These are phyloP conservation scores for Oxygymnocypris stewartii DNA, from an alignment of 2,113 vertebrate genomes.

Conservation along the genomic window DNA sequence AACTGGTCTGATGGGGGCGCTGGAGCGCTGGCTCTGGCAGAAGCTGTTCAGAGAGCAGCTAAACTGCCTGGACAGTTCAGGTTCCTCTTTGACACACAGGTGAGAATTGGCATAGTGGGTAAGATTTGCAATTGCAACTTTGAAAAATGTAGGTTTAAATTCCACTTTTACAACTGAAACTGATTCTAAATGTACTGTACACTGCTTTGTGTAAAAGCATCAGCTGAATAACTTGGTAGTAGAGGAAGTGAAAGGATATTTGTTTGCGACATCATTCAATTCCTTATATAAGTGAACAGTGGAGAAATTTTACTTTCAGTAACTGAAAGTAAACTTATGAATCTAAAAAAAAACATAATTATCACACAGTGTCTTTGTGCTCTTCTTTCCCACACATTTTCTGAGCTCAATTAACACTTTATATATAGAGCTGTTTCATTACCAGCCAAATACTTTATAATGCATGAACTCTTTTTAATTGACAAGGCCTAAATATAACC, in stretches of 20 bases:
- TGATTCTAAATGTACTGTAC: neutral
- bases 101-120: slow-evolving; percentile 50
- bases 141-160: neutral
- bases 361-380: too few relatives aligned
- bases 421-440: slow-evolving; percentile 51
- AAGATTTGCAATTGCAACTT: neutral
- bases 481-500: slow-evolving; percentile 29
- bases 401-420: slow-evolving; percentile 37
- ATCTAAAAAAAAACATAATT: too few relatives aligned
- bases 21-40: slow-evolving; percentile 78
- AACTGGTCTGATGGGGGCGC: slow-evolving; percentile 85
- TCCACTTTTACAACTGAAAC: neutral
- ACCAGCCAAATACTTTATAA: slow-evolving; percentile 24
- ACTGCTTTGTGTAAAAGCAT: neutral
- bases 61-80: slow-evolving; percentile 73
- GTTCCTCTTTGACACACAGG: slow-evolving; percentile 82
- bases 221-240: neutral
- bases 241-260: neutral
- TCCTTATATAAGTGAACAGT: neutral
- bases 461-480: slow-evolving; percentile 8
- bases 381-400: slow-evolving; percentile 4
- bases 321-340: too few relatives aligned
- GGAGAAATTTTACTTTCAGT: slow-evolving; percentile 2
- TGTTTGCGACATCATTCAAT: neutral
- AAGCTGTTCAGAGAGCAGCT: slow-evolving; percentile 77